Percentiles rank a stretch among this genome's conserved stretches.
Conservation (phyloP, 2,888 invertebrate genomes). For the Periphyllus acericola region DNA sequence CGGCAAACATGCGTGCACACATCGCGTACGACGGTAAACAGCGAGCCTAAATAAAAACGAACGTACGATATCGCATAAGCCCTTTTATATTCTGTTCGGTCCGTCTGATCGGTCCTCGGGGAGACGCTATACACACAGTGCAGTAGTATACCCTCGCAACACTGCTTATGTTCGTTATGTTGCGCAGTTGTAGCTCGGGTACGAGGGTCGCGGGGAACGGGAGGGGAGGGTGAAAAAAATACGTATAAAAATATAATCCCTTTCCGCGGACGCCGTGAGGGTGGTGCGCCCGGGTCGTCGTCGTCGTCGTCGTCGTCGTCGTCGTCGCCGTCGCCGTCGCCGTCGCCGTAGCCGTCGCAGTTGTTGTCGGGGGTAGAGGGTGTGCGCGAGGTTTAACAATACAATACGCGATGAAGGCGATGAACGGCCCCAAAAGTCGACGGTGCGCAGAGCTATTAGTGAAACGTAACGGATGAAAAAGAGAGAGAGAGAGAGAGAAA, state of each 20-base stretch:
- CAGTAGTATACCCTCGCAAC: background rate
- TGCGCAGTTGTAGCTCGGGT: background rate
- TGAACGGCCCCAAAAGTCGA: conserved; percentile 32
- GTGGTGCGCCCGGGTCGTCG: background rate
- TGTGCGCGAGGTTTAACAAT: conserved; percentile 47
- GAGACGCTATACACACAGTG: conserved; percentile 29
- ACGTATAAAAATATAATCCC: conserved; percentile 40
- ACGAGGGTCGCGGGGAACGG: background rate
- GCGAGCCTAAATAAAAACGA: background rate
- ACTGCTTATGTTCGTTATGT: background rate
- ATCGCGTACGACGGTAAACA: background rate
- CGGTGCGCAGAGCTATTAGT: conserved; percentile 35
- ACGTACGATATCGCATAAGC: background rate
- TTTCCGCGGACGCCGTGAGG: background rate
- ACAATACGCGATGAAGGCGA: background rate
- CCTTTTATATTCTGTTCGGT: background rate
- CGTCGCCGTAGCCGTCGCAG: no score
- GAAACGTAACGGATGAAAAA: conserved; percentile 45
- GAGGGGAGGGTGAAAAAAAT: background rate
- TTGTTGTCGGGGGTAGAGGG: no score
- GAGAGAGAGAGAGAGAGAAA: background rate
- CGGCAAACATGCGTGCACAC: no score
- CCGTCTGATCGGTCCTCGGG: conserved; percentile 41
- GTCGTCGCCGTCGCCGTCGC: no score
- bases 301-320: no score